phyloP scores from a whole-genome alignment of 2,797 vertebrate genomes.

The Malurus leucopterus region DNA sequence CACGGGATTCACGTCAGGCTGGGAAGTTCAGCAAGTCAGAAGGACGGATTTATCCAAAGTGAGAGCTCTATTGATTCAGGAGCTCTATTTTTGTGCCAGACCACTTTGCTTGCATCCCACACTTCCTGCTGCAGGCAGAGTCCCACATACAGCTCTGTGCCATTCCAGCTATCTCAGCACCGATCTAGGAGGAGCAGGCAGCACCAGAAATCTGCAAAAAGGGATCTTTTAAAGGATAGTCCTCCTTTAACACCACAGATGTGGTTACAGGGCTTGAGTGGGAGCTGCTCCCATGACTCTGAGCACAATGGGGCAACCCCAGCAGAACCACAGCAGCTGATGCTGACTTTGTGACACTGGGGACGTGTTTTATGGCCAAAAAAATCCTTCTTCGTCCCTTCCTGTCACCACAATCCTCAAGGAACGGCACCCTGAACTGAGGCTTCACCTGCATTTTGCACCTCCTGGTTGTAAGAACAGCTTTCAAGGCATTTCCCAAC shows the following conservation, averaged over 20 bases:
- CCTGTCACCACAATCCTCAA: background rate
- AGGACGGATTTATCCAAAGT: background rate
- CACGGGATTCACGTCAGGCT: background rate
- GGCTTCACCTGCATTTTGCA: background rate
- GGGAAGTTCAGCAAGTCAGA: background rate
- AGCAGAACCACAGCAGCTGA: slow-evolving; percentile 16
- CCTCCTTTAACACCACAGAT: slow-evolving; percentile 26
- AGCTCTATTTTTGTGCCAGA: slow-evolving; percentile 17
- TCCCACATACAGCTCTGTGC: background rate
- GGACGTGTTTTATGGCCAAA: background rate
- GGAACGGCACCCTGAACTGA: slow-evolving; percentile 7
- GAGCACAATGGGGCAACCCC: background rate
- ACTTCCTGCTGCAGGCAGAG: slow-evolving; percentile 2
- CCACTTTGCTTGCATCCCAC: slow-evolving; percentile 5
- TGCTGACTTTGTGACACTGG: background rate
- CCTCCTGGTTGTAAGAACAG: rapidly evolving
- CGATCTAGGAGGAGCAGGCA: background rate
- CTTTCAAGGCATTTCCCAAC: background rate
- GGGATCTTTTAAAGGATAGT: background rate
- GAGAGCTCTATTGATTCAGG: background rate
- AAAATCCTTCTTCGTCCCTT: background rate
- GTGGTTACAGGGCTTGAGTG: background rate
- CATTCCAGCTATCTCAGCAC: background rate
- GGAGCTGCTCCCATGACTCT: background rate
- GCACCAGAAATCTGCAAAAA: background rate